Evolutionary conservation across 1,140 invertebrate species (phyloP).

Genomic region (Zaprionus camerounensis): DNA sequence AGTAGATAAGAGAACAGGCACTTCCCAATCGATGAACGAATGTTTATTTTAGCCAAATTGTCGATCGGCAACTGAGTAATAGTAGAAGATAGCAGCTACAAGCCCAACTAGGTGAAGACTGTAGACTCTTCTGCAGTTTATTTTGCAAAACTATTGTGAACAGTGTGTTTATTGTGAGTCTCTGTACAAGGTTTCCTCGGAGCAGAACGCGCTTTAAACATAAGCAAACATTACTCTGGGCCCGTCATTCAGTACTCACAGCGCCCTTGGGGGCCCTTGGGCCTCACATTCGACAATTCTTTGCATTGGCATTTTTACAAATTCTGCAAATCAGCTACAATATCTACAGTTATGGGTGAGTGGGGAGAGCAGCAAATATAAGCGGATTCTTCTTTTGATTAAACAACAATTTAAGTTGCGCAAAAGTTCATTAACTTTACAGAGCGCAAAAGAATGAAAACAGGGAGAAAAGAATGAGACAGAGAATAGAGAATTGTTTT

Average conservation of each 20-base stretch:
- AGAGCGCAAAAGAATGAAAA: conserved; percentile 14
- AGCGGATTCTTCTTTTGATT: conserved; percentile 56
- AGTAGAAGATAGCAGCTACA: not conserved
- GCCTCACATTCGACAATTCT: conserved; percentile 12
- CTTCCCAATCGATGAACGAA: conserved; percentile 21
- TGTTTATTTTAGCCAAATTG: conserved; percentile 24
- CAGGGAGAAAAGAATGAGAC: conserved; percentile 11
- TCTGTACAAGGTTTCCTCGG: conserved; percentile 1
- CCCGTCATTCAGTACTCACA: conserved; percentile 8
- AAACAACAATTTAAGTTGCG: conserved; percentile 49
- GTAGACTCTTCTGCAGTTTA: not conserved
- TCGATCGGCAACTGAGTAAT: conserved; percentile 33
- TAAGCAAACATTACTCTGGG: conserved; percentile 40
- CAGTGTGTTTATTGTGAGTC: not conserved
- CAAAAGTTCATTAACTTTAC: conserved; percentile 76
- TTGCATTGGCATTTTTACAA: conserved; percentile 19
- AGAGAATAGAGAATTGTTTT: conserved; percentile 56
- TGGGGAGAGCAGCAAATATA: too few species aligned
- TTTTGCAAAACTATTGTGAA: not conserved
- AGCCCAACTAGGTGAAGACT: not conserved
- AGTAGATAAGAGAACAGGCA: conserved; percentile 7
- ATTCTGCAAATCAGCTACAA: conserved; percentile 55
- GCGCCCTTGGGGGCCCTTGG: conserved; percentile 30
- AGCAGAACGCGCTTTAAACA: conserved; percentile 18
- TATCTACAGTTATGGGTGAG: not conserved